Conservation (phyloP, 1,140 invertebrate genomes). For the Ips typographus region DNA sequence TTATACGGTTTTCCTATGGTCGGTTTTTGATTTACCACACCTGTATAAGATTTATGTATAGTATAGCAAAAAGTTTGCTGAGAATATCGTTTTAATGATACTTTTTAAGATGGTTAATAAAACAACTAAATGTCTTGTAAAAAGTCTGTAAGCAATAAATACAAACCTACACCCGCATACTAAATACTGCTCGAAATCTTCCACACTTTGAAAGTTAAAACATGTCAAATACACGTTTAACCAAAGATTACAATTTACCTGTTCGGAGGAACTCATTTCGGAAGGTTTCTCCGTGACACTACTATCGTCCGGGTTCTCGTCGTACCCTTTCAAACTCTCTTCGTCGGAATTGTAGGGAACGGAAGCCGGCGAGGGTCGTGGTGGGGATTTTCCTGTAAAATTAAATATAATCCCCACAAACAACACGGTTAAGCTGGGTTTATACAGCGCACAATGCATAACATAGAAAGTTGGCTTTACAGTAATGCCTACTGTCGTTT, state of each 20-base stretch:
- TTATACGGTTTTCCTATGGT: neutral
- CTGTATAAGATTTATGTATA: no score
- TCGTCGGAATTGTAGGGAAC: conserved; percentile 95
- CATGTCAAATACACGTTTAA: neutral
- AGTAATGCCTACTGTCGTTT: no score
- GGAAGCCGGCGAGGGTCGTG: conserved; percentile 87
- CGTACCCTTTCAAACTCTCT: conserved; percentile 88
- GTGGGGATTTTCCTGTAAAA: conserved; percentile 73
- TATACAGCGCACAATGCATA: no score
- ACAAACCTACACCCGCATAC: no score
- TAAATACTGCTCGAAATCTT: no score
- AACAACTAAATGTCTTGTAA: no score
- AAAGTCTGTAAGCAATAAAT: no score
- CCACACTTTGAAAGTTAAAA: neutral
- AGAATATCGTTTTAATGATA: neutral
- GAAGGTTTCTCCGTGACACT: conserved; percentile 95
- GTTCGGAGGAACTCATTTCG: conserved; percentile 90
- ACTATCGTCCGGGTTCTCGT: conserved; percentile 90
- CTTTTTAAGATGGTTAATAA: neutral
- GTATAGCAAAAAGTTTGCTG: no score
- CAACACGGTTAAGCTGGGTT: no score
- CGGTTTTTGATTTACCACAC: neutral
- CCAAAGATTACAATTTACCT: conserved; percentile 59
- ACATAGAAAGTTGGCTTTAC: no score
- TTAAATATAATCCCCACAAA: neutral